Conservation (phyloP, 2,113 vertebrate species). For the Helogale parvula region DNA sequence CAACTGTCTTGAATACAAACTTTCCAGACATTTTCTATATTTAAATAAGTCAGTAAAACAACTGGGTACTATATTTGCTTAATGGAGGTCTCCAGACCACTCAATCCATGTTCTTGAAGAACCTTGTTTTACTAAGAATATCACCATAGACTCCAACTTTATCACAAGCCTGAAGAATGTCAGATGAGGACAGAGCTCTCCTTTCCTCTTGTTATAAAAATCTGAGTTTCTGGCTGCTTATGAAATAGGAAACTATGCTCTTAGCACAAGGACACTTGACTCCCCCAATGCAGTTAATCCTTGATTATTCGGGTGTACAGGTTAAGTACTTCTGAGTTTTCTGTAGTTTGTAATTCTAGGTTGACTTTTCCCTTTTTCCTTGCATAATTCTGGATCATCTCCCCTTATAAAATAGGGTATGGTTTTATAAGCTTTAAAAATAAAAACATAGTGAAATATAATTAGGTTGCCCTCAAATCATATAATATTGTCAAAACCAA, state of each 20-base stretch:
- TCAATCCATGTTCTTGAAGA: background rate
- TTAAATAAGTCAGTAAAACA: background rate
- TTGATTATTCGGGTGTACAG: background rate
- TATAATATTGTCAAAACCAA: background rate
- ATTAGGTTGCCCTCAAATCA: background rate
- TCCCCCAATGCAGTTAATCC: background rate
- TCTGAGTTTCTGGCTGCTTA: background rate
- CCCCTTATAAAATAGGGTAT: background rate
- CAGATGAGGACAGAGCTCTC: background rate
- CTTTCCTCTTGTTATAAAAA: background rate
- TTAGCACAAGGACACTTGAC: background rate
- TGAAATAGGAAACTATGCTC: background rate
- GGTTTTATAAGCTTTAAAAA: background rate
- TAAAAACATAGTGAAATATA: background rate
- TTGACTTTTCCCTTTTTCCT: background rate
- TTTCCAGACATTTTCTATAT: background rate
- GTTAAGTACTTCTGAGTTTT: background rate
- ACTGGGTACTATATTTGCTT: background rate
- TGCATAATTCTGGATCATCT: background rate
- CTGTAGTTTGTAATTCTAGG: background rate
- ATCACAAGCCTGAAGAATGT: background rate
- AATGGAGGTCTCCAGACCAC: background rate
- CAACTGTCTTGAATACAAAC: background rate
- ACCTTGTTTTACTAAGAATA: background rate
- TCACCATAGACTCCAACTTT: background rate